These are phyloP conservation scores for Drosophila sproati DNA, from an alignment of 1,140 invertebrate genomes.

Conservation along the genomic window DNA sequence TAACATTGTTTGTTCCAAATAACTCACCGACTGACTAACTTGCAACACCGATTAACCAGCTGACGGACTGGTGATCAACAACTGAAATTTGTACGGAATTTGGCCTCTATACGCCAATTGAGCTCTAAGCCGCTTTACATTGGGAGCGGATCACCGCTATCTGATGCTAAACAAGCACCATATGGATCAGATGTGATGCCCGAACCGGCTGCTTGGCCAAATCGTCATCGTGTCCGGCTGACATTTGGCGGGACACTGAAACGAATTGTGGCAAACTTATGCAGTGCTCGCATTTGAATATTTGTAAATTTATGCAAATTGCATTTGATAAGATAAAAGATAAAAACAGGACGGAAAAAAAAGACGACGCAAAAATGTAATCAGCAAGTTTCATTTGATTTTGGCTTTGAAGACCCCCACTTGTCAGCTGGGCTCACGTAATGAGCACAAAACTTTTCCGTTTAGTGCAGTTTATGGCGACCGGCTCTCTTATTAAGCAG, in stretches of 20 bases:
- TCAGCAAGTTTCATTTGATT: slow-evolving; percentile 54
- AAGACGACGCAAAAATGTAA: slow-evolving; percentile 39
- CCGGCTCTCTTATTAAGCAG: slow-evolving; percentile 53
- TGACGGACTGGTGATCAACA: too few species aligned
- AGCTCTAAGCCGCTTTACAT: slow-evolving; percentile 6
- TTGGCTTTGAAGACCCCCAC: slow-evolving; percentile 1
- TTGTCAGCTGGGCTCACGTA: slow-evolving; percentile 45
- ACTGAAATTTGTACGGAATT: too few species aligned
- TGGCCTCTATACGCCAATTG: neutral
- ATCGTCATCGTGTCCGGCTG: slow-evolving; percentile 12
- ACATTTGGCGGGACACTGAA: neutral
- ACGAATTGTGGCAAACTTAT: slow-evolving; percentile 24
- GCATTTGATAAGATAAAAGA: slow-evolving; percentile 42
- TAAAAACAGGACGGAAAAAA: slow-evolving; percentile 17
- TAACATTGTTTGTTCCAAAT: too few species aligned
- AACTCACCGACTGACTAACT: too few species aligned
- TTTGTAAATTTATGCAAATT: slow-evolving; percentile 65
- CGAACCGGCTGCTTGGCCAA: slow-evolving; percentile 4
- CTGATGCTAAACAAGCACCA: slow-evolving; percentile 19
- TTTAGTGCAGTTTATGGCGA: slow-evolving; percentile 42
- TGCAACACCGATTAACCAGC: too few species aligned
- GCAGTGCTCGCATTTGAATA: slow-evolving; percentile 37
- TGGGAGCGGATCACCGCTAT: slow-evolving; percentile 6
- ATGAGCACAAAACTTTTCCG: slow-evolving; percentile 53
- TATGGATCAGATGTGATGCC: slow-evolving; percentile 25